Base-by-base conservation (phyloP, 2,113 vertebrate genomes). In the Ibidorhyncha struthersii region DNA sequence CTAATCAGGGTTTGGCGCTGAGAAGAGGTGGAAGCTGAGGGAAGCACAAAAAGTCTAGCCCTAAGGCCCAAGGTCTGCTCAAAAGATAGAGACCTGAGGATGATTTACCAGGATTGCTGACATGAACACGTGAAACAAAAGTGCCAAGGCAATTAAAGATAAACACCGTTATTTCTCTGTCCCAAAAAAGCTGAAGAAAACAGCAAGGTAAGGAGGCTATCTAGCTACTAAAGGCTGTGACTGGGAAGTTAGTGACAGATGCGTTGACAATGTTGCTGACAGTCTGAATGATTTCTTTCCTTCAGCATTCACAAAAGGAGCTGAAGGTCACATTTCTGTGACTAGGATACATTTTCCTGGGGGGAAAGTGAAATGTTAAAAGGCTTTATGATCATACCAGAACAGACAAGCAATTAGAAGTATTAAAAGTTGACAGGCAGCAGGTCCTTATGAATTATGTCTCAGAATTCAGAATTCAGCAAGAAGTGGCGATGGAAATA, bases 241-340 rank as follows among this genome's bases (percentile, higher is more conserved):
- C 40, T 90, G 61, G 65, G 40, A 95, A 93, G 61, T 62, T 67
- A 74, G 49, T 83, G 87, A 86, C 53, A 52, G 23, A 41, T 58
- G 72, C 53, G 34, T n/a, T 96, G 58, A 52, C 89, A 76, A 88
- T 69, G 43, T 73, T 91, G 47, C 53, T 95, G 69, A 67, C 77
- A 96, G 62, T 49, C 62, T 95, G 94, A 97, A 90, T 89, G 25
- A 87, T 96, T 95, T 93, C 87, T 78, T 95, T 84, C 73, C 73
- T 90, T 95, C 52, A 67, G 56, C 66, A 70, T 67, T 97, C 90
- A 95, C 72, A 94, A 93, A 95, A 89, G 81, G 43, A 94, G 20
- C 26, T 96, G 91, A 97, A 97, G 96, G 96, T 95, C 95, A 95
- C 63, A 94, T 88, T 95, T 86, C 76, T 86, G 79, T 90, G 66